Percentiles rank a stretch among this genome's conserved stretches.
Evolutionary conservation across 2,113 vertebrate species (phyloP).

Genomic region (Gavia stellata): DNA sequence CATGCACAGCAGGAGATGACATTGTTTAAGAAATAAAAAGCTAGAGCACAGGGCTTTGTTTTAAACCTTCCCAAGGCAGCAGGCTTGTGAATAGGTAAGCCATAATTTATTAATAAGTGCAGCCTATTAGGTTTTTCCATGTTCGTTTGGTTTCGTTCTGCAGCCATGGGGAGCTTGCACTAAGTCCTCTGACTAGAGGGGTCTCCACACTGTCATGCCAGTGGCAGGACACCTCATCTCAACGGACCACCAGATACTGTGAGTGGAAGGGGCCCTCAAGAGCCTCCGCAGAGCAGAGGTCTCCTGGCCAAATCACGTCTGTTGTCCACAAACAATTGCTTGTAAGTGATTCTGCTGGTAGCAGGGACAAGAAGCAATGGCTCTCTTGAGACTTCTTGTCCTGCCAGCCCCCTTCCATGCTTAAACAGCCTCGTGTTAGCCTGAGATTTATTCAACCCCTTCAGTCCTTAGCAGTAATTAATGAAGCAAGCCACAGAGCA

Average conservation of each 20-base stretch:
- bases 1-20: not conserved
- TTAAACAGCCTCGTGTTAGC: not conserved
- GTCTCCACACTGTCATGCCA: not conserved
- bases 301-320: not conserved
- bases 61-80: not conserved
- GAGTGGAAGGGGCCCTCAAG: not conserved
- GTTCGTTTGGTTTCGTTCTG: not conserved
- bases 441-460: not conserved
- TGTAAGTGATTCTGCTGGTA: not conserved
- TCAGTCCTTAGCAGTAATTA: not conserved
- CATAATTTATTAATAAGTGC: constrained; percentile 19
- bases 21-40: not conserved
- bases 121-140: not conserved
- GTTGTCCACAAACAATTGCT: not conserved
- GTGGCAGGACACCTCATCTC: not conserved
- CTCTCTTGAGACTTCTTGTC: not conserved
- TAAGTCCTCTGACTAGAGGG: not conserved
- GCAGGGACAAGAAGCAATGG: not conserved
- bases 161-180: not conserved
- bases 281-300: not conserved
- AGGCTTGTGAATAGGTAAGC: not conserved
- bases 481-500: not conserved
- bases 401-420: not conserved
- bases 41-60: not conserved
- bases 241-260: not conserved